These are phyloP conservation scores for Haliaeetus leucogaster DNA, from an alignment of 2,113 vertebrate species.

Conservation along the genomic window DNA sequence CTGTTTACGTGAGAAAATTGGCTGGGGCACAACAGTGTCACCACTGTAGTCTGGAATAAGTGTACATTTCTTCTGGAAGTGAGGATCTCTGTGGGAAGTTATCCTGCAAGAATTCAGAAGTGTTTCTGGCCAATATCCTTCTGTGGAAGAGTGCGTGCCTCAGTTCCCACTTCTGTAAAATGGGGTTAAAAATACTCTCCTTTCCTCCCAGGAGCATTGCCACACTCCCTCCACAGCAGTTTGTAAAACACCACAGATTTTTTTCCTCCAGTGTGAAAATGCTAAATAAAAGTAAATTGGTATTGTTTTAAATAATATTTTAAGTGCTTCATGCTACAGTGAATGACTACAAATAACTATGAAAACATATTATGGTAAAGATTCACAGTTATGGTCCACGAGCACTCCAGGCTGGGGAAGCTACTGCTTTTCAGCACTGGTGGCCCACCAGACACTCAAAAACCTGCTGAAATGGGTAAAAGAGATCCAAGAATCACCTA, in stretches of 20 bases:
- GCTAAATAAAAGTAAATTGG: constrained; percentile 4
- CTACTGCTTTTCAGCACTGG: background rate
- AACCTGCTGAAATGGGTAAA: background rate
- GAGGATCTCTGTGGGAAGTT: background rate
- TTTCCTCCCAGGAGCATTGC: background rate
- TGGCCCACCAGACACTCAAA: background rate
- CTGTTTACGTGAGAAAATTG: background rate
- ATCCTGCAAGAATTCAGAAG: background rate
- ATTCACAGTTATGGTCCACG: background rate
- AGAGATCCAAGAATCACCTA: fast-evolving
- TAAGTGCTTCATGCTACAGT: background rate
- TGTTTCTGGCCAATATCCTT: background rate
- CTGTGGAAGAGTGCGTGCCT: background rate
- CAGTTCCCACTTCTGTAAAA: constrained; percentile 37
- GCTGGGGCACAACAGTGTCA: background rate
- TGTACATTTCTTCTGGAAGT: background rate
- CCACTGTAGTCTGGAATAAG: background rate
- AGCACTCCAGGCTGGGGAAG: background rate
- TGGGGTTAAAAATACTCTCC: constrained; percentile 37
- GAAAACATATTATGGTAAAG: background rate
- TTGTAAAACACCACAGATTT: background rate
- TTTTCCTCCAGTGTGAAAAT: background rate
- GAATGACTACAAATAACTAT: background rate
- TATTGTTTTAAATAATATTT: background rate
- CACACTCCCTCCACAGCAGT: background rate